Evolutionary conservation across 30 jellyfish, hydroid and myxozoan species (phyloP), one percentile per base, ranked within the genome.

Genomic region (Cassiopea andromeda): DNA sequence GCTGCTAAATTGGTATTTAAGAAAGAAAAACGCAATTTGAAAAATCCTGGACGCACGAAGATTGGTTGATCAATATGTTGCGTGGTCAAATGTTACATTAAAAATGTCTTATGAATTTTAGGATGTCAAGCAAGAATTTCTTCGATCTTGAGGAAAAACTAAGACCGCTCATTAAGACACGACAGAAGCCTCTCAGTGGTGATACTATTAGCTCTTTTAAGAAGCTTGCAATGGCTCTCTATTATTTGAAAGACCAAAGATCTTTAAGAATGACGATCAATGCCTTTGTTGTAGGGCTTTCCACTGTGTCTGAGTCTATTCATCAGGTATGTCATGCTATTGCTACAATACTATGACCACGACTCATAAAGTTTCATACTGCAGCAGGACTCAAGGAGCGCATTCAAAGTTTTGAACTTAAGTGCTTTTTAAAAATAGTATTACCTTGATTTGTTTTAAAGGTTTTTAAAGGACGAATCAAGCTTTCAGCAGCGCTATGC

Each of bases 31-130:
- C 64, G 80, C 4, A 59, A 54, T 58, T 80, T 79, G 89, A 80
- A 57, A 16, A 59, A 80, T 80, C 89, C 89, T 43, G 80, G 80
- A 46, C 80, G 89, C 80, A 80, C 89, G 10, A 80, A 80, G 60
- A 61, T 13, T 80, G 89, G 89, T 80, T 79, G 89, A 17, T 6
- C 15, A 80, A 61, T 46, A 50, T 77, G 73, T 77, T 45, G 57
- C 75, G 49, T 57, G 87, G 87, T 27, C n/a, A 45, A 2, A 44
- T 77, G 87, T 48, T 77, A 66, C 87, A 73, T 2, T 73, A 77
- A 48, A 74, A 77, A 77, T 77, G 87, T 73, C 6, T 77, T 6
- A 48, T 77, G 48, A 77, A 77, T 48, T 77, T 77, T 50, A 77
- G 87, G 75, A 77, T 45, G 87, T 77, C 87, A 46, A 77, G 75